Base-by-base conservation (phyloP, 2,797 vertebrate genomes). In the Aratinga solstitialis region DNA sequence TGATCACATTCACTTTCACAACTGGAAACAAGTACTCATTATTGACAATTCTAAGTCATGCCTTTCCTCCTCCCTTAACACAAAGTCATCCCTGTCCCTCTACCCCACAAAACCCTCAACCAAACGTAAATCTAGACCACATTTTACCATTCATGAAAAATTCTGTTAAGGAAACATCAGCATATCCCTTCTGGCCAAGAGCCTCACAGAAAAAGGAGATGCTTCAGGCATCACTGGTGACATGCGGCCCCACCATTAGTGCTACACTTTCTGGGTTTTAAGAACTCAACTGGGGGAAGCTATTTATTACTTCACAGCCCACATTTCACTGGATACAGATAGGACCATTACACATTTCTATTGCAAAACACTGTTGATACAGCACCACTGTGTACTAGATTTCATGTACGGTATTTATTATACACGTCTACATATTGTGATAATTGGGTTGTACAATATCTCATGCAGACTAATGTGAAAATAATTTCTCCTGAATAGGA, bases 381-480 rank as follows among this genome's bases (percentile, higher is more conserved):
- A 79, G 47, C 10, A 6, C 72, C 56, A 68, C 2, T 73, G 71
- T 56, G 11, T 23, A 87, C 66, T 83, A 96, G 92, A 94, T 84
- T 77, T 89, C 72, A 67, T 89, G 66, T 87, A 90, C 74, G 83
- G 96, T 97, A 96, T 97, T 98, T 97, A 97, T 97, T 94, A 96
- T 90, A 97, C 89, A 86, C 91, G 90, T 95, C 96, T 96, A 93
- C 90, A 71, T 96, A 95, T 95, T 88, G 95, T 95, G 96, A 97
- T 98, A 98, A 98, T 97, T 97, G 92, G 83, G 81, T 97, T 97
- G 95, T 87, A 68, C 95, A 97, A 97, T 96, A 97, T 96, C 89
- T 87, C 95, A 84, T 36, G 89, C 94, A 96, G 93, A 71, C 95
- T 96, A 96, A 98, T 94, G 90, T 87, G 94, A 96, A 98, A 98